Evolutionary conservation across 2,113 vertebrate species (phyloP), one percentile per base, ranked within the genome.

Genomic region (Colaptes auratus): DNA sequence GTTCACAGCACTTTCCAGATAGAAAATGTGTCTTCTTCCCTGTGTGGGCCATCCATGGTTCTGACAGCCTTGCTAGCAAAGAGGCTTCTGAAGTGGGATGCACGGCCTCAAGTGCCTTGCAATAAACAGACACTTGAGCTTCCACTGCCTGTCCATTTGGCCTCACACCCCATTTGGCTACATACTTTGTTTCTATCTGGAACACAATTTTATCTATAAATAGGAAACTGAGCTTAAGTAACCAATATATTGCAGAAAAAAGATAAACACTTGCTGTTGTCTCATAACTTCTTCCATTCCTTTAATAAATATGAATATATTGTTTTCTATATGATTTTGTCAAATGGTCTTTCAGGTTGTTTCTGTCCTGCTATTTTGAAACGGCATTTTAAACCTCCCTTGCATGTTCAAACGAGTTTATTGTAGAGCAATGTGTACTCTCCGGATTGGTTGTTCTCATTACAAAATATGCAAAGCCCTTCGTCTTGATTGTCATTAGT

Each of bases 131-230:
- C 17, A n/a, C 44, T 71, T 44, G 6, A 59, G 55, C 56, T 81
- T 56, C 35, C 76, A 30, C 36, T 52, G 42, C 31, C 63, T 76
- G 25, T 36, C 53, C 21, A 69, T 42, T 42, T 50, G 48, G 84
- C 15, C 50, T 75, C 63, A 46, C n/a, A 71, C 30, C 31, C 42
- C 3, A 1, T 53, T 30, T 56, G 28, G 36, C 59, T 61, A 67
- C 0, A 0, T 72, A 12, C 9, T 63, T 24, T 1, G 1, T 72
- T 90, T 6, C 5, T 61, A 60, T 69, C 12, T 50, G 83, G 27
- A 88, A 59, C 3, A 44, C 33, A 65, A 56, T 36, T 85, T 33
- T 67, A 21, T 52, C 21, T 9, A 46, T 56, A 60, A 75, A 25
- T 33, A 60, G 8, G 28, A 58, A 88, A 80, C 6, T 74, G 13